A percentile compares a stretch with the other conserved stretches of the same genome.
Evolutionary conservation across 92 coral and sea anemone species (phyloP).

Genomic region (Parazoanthus darwini): DNA sequence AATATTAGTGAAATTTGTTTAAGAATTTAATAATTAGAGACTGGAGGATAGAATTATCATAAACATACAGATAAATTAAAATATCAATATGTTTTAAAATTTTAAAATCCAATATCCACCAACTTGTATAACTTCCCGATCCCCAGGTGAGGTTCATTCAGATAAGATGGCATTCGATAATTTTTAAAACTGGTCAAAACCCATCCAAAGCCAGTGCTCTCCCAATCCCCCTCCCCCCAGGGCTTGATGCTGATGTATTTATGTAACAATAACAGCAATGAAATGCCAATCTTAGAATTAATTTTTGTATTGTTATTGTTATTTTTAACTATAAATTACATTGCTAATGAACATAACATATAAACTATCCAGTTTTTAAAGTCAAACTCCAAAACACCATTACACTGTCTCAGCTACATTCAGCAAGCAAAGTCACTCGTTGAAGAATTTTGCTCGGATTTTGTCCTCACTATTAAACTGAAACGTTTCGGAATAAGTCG

Average conservation of each 20-base stretch:
- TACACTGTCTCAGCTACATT: slow-evolving; percentile 26
- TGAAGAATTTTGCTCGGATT: background rate
- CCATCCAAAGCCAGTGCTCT: background rate
- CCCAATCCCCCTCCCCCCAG: background rate
- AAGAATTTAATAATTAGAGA: too few relatives aligned
- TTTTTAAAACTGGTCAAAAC: background rate
- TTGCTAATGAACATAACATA: background rate
- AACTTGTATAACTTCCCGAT: background rate
- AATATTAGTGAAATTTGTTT: too few relatives aligned
- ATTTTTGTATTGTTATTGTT: background rate
- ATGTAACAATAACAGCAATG: background rate
- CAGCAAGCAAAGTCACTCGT: background rate
- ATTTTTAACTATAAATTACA: background rate
- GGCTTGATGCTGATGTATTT: background rate
- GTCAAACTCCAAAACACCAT: background rate
- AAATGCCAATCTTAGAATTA: background rate
- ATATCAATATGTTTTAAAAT: too few relatives aligned
- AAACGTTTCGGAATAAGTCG: background rate
- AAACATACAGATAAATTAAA: background rate
- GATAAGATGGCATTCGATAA: background rate
- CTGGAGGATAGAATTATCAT: background rate
- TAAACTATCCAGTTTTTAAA: background rate
- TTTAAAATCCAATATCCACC: background rate
- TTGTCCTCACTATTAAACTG: background rate
- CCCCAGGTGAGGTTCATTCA: too few relatives aligned